Conservation (phyloP, 2,888 invertebrate genomes). For the Lissonota sp. region DNA sequence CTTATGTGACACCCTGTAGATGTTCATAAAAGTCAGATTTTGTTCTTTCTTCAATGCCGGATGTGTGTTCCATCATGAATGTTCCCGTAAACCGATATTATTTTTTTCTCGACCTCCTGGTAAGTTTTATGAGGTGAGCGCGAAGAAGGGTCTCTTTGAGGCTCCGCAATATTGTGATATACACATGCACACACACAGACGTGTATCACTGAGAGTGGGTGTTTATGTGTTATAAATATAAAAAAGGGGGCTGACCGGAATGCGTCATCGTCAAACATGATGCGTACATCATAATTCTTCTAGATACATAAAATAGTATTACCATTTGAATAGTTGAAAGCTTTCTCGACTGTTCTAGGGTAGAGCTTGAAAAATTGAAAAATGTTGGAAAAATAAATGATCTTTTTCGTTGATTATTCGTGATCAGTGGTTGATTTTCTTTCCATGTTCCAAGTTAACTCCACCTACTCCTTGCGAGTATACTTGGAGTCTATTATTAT, state of each 20-base stretch:
- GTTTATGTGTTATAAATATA: conserved; percentile 49
- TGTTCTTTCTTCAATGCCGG: conserved; percentile 26
- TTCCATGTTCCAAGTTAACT: conserved; percentile 25
- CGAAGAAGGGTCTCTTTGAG: conserved; percentile 53
- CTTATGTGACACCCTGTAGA: too few species aligned
- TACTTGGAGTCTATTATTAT: not conserved
- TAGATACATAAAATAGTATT: conserved; percentile 42
- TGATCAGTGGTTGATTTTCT: conserved; percentile 19
- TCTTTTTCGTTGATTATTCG: too few species aligned
- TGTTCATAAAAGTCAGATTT: conserved; percentile 43
- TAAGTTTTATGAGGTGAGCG: conserved; percentile 57
- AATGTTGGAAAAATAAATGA: too few species aligned
- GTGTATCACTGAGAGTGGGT: conserved; percentile 26
- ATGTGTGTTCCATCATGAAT: conserved; percentile 51
- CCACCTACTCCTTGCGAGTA: conserved; percentile 33
- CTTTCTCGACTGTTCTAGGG: conserved; percentile 46
- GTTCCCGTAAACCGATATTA: conserved; percentile 54
- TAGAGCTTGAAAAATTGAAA: too few species aligned
- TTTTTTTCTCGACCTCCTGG: conserved; percentile 12
- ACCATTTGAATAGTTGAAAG: conserved; percentile 62
- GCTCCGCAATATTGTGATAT: conserved; percentile 42
- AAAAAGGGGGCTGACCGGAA: conserved; percentile 40
- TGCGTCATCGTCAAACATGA: conserved; percentile 57
- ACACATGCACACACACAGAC: not conserved
- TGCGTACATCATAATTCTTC: conserved; percentile 60